Base-by-base conservation (phyloP, 64 coral and sea anemone species). In the Pocillopora damicornis region DNA sequence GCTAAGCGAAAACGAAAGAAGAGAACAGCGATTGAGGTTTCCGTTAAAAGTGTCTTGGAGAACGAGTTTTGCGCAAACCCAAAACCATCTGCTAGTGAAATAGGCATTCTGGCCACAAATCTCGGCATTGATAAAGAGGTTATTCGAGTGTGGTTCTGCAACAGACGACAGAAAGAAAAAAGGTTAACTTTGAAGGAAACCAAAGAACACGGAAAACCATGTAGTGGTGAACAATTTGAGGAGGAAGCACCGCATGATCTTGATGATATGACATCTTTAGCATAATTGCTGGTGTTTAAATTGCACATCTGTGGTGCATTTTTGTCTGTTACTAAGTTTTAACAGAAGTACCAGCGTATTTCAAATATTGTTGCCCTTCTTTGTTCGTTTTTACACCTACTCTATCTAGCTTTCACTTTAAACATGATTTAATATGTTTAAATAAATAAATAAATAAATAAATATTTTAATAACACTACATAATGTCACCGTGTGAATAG, bases 121-220 rank as follows among this genome's bases (percentile, higher is more conserved):
- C 88, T 94, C 5, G 60, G 56, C 20, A 73, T 94, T n/a, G 88
- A 94, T 11, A 94, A 77, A 36, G 92, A 94, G 78, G 92, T 94
- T 18, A 83, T 94, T 57, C 74, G 92, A 34, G 92, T 94, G 51
- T 94, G 92, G 92, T 94, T 94, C 56, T 94, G 92, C 75, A 94
- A 94, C 76, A 83, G 92, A 71, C 80, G 92, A 18, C 92, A 94
- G 71, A 94, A 94, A 74, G 92, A 94, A 38, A 76, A 87, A 57
- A 61, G 92, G 13, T 34, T 81, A 30, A 71, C 20, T 71, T 11
- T 20, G 20, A 23, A 25, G 30, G 18, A 20, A 30, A 71, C 67
- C 67, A 11, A 71, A 4, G 20, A 71, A 71, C 12, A 63, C 61
- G 61, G 61, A 17, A 17, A 63, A 7, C 61, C 3, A 4, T 17